phyloP scores from a whole-genome alignment of 2,797 vertebrate species.

The Spea hammondii region DNA sequence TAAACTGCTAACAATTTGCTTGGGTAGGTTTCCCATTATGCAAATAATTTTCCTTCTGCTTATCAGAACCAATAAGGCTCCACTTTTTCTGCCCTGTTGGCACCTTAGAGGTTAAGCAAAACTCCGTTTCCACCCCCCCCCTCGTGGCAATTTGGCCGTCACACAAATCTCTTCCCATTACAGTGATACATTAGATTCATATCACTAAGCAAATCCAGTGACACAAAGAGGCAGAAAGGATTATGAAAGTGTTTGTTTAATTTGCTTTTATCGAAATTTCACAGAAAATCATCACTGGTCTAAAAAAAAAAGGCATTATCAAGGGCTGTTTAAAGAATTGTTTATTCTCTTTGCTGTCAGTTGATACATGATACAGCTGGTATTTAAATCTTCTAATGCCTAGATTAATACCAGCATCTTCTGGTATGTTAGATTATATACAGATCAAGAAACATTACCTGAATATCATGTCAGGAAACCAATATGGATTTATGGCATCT shows the following conservation, averaged over 20 bases:
- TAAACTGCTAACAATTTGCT: no score
- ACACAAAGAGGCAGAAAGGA: conserved; percentile 27
- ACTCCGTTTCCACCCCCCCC: neutral
- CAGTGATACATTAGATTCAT: conserved; percentile 38
- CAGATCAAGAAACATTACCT: conserved; percentile 3
- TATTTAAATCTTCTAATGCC: neutral
- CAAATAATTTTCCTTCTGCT: no score
- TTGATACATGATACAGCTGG: neutral
- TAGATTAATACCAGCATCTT: neutral
- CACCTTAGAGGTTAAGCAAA: conserved; percentile 28
- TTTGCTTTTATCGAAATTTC: conserved; percentile 49
- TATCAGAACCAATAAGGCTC: neutral
- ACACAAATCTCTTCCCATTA: conserved; percentile 15
- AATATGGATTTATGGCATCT: neutral
- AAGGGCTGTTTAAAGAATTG: no score
- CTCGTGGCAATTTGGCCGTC: conserved; percentile 27
- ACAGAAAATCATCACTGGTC: conserved; percentile 44
- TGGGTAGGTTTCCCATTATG: no score
- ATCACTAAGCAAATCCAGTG: conserved; percentile 43
- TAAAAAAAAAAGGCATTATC: neutral
- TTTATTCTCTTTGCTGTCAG: neutral
- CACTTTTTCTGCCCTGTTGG: neutral
- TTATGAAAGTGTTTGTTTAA: conserved; percentile 46
- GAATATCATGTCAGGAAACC: neutral
- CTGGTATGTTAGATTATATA: neutral